These are phyloP conservation scores for Monoplex corrugatus DNA, from an alignment of 2,888 invertebrate species.

Conservation along the genomic window DNA sequence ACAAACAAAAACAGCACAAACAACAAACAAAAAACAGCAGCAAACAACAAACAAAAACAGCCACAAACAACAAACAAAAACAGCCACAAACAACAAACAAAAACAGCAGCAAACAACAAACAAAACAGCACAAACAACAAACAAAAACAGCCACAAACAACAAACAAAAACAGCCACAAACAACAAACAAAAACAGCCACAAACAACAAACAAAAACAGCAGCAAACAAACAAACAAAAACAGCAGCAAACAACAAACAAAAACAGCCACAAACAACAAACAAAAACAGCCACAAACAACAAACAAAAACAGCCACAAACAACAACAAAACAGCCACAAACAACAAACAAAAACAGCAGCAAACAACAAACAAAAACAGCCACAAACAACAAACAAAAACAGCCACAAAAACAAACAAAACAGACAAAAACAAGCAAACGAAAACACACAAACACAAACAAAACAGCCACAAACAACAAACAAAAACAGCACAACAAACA, in stretches of 20 bases:
- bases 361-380: background rate
- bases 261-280: background rate
- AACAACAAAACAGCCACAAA: background rate
- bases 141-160: background rate
- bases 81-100: too few species aligned
- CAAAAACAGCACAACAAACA: background rate
- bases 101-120: too few species aligned
- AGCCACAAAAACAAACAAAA: background rate
- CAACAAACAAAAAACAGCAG: background rate
- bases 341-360: background rate
- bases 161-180: background rate
- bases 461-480: too few species aligned
- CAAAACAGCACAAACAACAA: background rate
- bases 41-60: background rate
- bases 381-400: too few species aligned
- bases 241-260: background rate
- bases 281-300: background rate
- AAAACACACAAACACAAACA: too few species aligned
- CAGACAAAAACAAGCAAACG: background rate
- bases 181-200: too few species aligned
- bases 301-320: too few species aligned
- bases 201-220: background rate
- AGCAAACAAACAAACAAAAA: background rate
- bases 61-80: too few species aligned
- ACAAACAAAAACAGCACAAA: background rate